Conservation (phyloP, 2,888 invertebrate genomes). For the Harpagoxenus sublaevis region DNA sequence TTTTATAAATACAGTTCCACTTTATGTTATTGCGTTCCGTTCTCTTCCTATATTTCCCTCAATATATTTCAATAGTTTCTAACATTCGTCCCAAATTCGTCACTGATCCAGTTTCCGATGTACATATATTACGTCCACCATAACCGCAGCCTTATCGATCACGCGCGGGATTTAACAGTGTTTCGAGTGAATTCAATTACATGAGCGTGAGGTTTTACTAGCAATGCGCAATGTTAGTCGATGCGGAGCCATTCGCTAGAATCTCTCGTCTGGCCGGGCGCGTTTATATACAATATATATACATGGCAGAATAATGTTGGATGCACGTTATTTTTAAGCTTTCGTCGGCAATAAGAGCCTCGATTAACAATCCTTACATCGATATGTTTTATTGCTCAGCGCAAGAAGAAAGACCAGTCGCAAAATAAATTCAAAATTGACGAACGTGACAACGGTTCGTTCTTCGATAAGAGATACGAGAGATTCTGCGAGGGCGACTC, state of each 20-base stretch:
- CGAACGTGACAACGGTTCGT: conserved; percentile 17
- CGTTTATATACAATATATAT: not conserved
- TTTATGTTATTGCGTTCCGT: not conserved
- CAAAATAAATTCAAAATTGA: conserved; percentile 22
- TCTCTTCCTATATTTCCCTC: not conserved
- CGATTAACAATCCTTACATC: not conserved
- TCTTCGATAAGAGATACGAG: conserved; percentile 52
- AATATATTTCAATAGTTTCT: not conserved
- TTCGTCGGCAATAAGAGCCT: not conserved
- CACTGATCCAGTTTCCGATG: conserved; percentile 17
- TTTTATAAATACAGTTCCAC: not conserved
- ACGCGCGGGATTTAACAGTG: not conserved
- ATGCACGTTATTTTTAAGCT: not conserved
- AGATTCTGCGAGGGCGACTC: conserved; percentile 35
- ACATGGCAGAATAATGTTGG: not conserved
- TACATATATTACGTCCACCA: not conserved
- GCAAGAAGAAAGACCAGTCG: conserved; percentile 19
- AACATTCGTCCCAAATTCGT: conserved; percentile 8
- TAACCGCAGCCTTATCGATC: conserved; percentile 28
- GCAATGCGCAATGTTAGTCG: not conserved
- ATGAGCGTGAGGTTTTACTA: conserved; percentile 11
- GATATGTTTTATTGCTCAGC: not conserved
- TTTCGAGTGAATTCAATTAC: conserved; percentile 34
- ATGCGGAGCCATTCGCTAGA: conserved; percentile 1
- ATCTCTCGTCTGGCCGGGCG: not conserved